phyloP scores from a whole-genome alignment of 1,140 invertebrate species.

The Agrypnia vestita region DNA sequence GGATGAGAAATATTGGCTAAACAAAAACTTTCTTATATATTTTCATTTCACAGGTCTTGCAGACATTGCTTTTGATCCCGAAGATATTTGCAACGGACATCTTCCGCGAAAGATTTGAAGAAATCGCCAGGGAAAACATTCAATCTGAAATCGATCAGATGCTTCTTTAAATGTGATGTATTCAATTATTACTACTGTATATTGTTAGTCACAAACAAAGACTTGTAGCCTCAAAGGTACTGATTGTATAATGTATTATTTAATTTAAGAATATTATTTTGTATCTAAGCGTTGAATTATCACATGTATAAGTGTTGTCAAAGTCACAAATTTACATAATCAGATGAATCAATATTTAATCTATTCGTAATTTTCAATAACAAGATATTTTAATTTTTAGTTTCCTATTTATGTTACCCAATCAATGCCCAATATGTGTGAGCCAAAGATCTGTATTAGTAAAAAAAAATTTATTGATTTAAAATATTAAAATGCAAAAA shows the following conservation, averaged over 20 bases:
- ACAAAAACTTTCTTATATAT: too few relatives aligned
- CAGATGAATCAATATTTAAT: neutral
- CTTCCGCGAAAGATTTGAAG: slow-evolving; percentile 53
- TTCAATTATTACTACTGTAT: slow-evolving; percentile 13
- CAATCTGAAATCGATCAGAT: slow-evolving; percentile 55
- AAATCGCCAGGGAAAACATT: slow-evolving; percentile 57
- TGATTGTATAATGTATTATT: slow-evolving; percentile 29
- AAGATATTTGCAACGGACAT: slow-evolving; percentile 54
- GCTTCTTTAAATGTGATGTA: slow-evolving; percentile 34
- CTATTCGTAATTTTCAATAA: too few relatives aligned
- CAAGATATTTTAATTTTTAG: neutral
- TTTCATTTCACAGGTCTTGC: slow-evolving; percentile 47
- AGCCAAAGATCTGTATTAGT: too few relatives aligned
- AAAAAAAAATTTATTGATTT: too few relatives aligned
- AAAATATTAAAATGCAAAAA: too few relatives aligned
- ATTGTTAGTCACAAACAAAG: slow-evolving; percentile 38
- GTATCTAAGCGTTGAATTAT: neutral
- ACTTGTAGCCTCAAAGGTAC: slow-evolving; percentile 44
- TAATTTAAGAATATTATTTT: slow-evolving; percentile 29
- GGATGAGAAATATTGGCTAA: too few relatives aligned
- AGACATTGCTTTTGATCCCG: slow-evolving; percentile 56
- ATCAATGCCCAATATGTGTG: too few relatives aligned
- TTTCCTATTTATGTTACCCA: neutral
- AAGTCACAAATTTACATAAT: slow-evolving; percentile 24
- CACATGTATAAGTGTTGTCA: slow-evolving; percentile 13